Evolutionary conservation across 2,888 invertebrate species (phyloP), one percentile per base, ranked within the genome.

Genomic region (Octonoba sinensis): DNA sequence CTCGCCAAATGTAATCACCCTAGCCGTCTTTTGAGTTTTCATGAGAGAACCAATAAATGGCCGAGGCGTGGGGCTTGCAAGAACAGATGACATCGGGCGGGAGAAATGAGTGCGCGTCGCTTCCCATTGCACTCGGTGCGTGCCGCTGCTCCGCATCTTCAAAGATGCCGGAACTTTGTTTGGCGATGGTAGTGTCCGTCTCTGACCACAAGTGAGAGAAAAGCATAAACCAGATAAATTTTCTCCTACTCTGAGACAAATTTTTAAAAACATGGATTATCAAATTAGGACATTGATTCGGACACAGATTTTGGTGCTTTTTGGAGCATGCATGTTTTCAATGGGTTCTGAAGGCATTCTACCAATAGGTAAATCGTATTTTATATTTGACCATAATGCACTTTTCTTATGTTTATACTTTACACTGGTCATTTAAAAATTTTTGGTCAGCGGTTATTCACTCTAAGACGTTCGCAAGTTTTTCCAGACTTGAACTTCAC

Each of bases 201-300:
- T 22, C 47, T 24, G 20, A 20, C 47, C 47, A 20, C 46, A 11
- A 47, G 18, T 20, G 47, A 62, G 64, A 51, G 62, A 60, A 47
- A n/a, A 51, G 71, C 24, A 27, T 27, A 44, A 47, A 46, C 3
- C 18, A 60, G 12, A 15, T n/a, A 24, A 20, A 4, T 8, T 20
- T 57, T 57, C 3, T 22, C 22, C 22, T 22, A 3, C 22, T 57
- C 22, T 57, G 18, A 49, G n/a, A 49, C 22, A 64, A 3, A 46
- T n/a, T 18, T 65, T 59, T 78, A 57, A n/a, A 46, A 72, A 46
- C 66, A 81, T 81, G 79, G 79, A 81, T 81, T 81, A 81, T 67
- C 60, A 22, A 46, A 62, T 27, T 27, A 67, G 54, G 62, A 47
- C 44, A 27, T 67, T 73, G 44, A 67, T 64, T 69, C 54, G 69